Conservation (phyloP, 2,797 vertebrate species). For the Pitangus sulphuratus region DNA sequence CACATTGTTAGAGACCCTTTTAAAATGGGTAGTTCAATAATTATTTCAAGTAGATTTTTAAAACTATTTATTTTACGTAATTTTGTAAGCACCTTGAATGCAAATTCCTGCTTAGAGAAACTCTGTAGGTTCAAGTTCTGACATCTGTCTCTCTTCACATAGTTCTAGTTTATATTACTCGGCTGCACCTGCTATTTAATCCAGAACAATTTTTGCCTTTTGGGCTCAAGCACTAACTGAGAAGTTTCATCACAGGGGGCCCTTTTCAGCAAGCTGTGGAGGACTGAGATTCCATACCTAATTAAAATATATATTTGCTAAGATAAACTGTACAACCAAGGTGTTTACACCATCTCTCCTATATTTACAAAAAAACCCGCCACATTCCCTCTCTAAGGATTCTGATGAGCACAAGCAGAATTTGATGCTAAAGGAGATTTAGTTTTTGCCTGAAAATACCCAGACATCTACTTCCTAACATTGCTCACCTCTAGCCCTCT, state of each 20-base stretch:
- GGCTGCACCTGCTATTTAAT: background rate
- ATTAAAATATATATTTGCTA: background rate
- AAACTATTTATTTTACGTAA: background rate
- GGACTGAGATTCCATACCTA: background rate
- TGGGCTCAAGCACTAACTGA: background rate
- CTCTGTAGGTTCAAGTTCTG: background rate
- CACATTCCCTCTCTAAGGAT: background rate
- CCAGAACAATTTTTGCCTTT: background rate
- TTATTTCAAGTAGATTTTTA: background rate
- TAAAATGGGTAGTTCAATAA: background rate
- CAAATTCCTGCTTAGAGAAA: background rate
- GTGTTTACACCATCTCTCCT: background rate
- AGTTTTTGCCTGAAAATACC: background rate
- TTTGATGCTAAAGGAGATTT: background rate
- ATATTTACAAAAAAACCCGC: background rate
- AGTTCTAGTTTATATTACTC: background rate
- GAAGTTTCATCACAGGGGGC: background rate
- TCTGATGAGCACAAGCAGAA: background rate
- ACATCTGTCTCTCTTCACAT: background rate
- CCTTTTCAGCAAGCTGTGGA: background rate
- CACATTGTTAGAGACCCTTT: background rate
- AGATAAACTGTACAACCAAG: background rate
- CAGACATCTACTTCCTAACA: background rate
- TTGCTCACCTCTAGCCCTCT: conserved; percentile 89
- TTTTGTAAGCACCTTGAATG: background rate